Evolutionary conservation across 2,113 vertebrate species (phyloP).

Genomic region (Trichechus manatus): DNA sequence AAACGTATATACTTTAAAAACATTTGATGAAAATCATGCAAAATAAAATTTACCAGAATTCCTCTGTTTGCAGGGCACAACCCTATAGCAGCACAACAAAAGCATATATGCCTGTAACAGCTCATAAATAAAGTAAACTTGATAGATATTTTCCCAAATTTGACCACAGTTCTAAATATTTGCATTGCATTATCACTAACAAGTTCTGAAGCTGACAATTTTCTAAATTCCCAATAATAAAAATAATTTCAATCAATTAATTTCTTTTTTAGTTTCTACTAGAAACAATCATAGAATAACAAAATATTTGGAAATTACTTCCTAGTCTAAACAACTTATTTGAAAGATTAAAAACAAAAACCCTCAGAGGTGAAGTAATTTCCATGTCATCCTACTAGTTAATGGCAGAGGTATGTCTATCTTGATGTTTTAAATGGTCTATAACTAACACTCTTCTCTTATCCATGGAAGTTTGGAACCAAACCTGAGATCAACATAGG

Average conservation of each 20-base stretch:
- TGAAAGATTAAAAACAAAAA: neutral
- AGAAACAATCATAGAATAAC: neutral
- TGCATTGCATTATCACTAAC: neutral
- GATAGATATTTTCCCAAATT: neutral
- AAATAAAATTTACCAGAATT: slow-evolving; percentile 16
- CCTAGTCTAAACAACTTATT: neutral
- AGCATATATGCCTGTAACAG: neutral
- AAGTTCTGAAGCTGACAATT: neutral
- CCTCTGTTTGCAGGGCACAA: neutral
- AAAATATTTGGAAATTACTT: slow-evolving; percentile 8
- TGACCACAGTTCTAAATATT: neutral
- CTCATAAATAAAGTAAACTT: neutral
- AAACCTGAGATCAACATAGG: neutral
- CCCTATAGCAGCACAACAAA: neutral
- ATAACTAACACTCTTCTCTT: neutral
- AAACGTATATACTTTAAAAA: neutral
- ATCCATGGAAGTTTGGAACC: neutral
- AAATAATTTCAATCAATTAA: neutral
- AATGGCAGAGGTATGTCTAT: neutral
- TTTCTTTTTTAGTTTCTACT: neutral
- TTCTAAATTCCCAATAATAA: slow-evolving; percentile 8
- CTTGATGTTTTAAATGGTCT: neutral
- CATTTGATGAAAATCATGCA: neutral
- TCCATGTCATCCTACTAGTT: neutral
- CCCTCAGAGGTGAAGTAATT: neutral